Base-by-base conservation (phyloP, 2,888 invertebrate genomes). In the Muschampia plurimacula region DNA sequence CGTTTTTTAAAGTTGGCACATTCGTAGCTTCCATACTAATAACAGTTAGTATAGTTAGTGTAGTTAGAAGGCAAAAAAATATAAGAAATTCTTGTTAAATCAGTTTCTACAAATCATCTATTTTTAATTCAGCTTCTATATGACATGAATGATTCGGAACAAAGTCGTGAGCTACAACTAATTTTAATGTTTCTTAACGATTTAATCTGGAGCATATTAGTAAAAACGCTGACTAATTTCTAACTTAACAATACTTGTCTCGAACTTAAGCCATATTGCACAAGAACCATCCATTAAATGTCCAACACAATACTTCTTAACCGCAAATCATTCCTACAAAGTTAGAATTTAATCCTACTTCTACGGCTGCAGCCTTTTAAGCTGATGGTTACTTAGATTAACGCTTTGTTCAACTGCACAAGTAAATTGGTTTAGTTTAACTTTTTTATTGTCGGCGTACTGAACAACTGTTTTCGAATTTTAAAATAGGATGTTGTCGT, bases 161-260 rank as follows among this genome's bases (percentile, higher is more conserved):
- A 12, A 57, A 57, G 28, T 57, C 12, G 4, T 28, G 8, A 57
- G 60, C 46, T 49, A n/a, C 52, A 28, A 28, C 32, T 55, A 49
- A 41, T 12, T 67, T 12, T 36, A 12, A 22, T 44, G 44, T 55
- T 9, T 36, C 39, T 52, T 39, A 36, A 28, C 28, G 22, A 7
- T 41, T 52, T 12, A 28, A 10, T 52, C 52, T 22, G n/a, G 39
- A 69, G 41, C n/a, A 63, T 63, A 52, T 69, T 39, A 69, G 63
- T 55, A 9, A 63, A 69, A 69, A 63, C 41, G 69, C 69, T 69
- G 69, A 69, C 52, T 69, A 69, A 69, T 69, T 69, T 49, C 6
- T 12, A 13, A 28, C 39, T 49, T 12, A 69, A 69, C 63, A 69
- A 63, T 52, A 55, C 62, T 60, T 28, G 63, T 41, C 22, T 63